These are phyloP conservation scores for Crotalus tigris DNA, from an alignment of 2,113 vertebrate genomes.

Conservation along the genomic window DNA sequence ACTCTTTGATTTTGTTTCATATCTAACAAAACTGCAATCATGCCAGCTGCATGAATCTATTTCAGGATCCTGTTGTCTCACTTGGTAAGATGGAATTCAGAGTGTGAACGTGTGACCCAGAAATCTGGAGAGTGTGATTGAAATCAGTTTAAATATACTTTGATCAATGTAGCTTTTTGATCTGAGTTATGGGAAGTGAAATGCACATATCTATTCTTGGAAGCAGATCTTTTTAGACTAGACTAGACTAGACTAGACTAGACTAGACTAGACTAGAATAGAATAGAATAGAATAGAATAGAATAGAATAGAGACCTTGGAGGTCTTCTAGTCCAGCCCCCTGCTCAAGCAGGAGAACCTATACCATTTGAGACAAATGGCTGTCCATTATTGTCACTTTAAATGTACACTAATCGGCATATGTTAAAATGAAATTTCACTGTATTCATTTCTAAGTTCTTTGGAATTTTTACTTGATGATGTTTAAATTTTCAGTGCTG, in stretches of 20 bases:
- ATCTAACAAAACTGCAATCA: neutral
- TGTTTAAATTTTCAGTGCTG: neutral
- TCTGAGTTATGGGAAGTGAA: neutral
- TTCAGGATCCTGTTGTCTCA: neutral
- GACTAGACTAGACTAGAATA: no score
- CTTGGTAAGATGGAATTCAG: neutral
- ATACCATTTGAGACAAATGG: no score
- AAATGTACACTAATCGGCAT: no score
- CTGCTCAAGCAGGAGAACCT: no score
- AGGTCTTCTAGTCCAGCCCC: no score
- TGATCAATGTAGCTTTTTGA: neutral
- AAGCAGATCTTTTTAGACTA: neutral
- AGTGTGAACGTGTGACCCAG: neutral
- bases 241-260: no score
- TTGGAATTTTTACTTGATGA: neutral
- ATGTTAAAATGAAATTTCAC: no score
- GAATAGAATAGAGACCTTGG: no score
- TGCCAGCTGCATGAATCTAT: neutral
- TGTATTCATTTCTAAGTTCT: neutral
- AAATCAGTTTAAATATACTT: neutral
- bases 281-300: no score
- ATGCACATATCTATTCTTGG: neutral
- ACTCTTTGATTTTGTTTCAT: neutral
- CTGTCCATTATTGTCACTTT: no score
- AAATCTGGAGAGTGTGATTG: neutral